Base-by-base conservation (phyloP, 2,113 vertebrate species). In the Thomomys bottae region DNA sequence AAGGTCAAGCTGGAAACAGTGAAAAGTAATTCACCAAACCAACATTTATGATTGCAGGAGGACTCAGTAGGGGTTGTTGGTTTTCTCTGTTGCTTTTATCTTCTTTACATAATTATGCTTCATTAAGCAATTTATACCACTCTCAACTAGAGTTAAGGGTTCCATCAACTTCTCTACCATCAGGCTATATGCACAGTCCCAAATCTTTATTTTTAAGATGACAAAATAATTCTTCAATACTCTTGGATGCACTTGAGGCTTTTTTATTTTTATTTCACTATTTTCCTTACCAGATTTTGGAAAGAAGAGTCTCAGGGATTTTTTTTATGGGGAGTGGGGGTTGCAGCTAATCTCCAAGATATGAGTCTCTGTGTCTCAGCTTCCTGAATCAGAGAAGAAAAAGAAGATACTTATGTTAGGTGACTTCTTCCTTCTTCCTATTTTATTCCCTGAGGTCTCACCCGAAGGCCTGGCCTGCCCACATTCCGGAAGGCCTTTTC, bases 11-110 rank as follows among this genome's bases (percentile, higher is more conserved):
- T 32, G 20, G 7, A 42, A 63, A 63, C 0, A 81, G 63, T 54
- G 30, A 71, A 14, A 67, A 0, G 15, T 18, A 34, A 30, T 21
- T 6, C 23, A 8, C 21, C n/a, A 45, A 75, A 1, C 23, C 10
- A 80, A 26, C 7, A 4, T 3, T 40, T 64, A 30, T 45, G 5
- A 67, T 6, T 34, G 34, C 15, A 80, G 42, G 32, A 70, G 3
- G 30, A 64, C 12, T 7, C 0, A 36, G 5, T 6, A 5, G 18
- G 8, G 1, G 0, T 72, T 81, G 54, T 45, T 30, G 2, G 63
- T 59, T 75, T 64, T 57, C 70, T 59, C 14, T 59, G 10, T 20
- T 88, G 30, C 12, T 54, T 80, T 81, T 70, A 14, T 77, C 14
- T 34, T 40, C 42, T 49, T 26, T 45, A 38, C 72, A 57, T 12